Base-by-base conservation (phyloP, 1,140 invertebrate species). In the Drosophila ogumai region DNA sequence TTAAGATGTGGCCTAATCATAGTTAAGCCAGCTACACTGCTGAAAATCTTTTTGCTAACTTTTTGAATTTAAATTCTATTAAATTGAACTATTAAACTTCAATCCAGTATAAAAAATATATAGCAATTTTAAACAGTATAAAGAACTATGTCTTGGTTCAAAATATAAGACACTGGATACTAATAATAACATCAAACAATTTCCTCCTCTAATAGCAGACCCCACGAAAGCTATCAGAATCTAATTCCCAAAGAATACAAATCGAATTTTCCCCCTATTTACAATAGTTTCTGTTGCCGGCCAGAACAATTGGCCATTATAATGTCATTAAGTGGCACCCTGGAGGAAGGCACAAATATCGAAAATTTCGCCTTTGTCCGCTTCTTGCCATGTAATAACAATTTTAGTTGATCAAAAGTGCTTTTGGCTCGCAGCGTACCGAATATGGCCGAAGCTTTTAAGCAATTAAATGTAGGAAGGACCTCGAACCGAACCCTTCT, bases 401-500 rank as follows among this genome's bases (percentile, higher is more conserved):
- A 75, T 87, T 82, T 84, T 38, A 73, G 72, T 76, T 66, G 75
- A 79, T 81, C 81, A 58, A 85, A 85, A 73, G 74, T 60, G 74
- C 47, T 59, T 44, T 59, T 46, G 57, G 46, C 64, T 73, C 25
- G 52, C 40, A 54, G 66, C 68, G 60, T 52, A 41, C 63, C 75
- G 58, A 71, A 81, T 78, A 59, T 57, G 64, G 79, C 25, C 63
- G 49, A 69, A 71, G 75, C 75, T 79, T 79, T 78, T 79, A 79
- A 79, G 82, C 54, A 78, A 86, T 86, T 86, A 81, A 86, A 81
- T 81, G 63, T 65, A 47, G 65, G 47, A 78, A 59, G 65, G 56
- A 78, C 46, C 68, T 59, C 55, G 6, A 17, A 32, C 32, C 60
- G 6, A 22, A 12, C 41, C 59, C 58, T 8, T 58, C 9, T 10